phyloP scores from a whole-genome alignment of 2,797 vertebrate genomes.

The Podarcis lilfordi region DNA sequence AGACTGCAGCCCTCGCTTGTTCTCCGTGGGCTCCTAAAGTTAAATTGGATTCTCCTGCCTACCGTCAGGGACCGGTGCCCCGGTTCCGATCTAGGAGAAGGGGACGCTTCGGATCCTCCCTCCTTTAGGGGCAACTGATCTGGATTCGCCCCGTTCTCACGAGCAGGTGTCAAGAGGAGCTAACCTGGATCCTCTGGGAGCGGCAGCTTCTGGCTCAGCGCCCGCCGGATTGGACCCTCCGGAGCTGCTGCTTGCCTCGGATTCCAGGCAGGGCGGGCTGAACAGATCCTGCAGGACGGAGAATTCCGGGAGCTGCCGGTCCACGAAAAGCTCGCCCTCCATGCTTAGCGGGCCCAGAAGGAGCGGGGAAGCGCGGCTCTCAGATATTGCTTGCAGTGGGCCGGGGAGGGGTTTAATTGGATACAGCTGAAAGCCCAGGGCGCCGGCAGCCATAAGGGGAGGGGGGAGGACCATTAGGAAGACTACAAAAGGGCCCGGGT shows the following conservation, averaged over 20 bases:
- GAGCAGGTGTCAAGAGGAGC: not conserved
- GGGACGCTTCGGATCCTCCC: not conserved
- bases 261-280: slow-evolving; percentile 59
- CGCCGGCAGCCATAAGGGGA: not conserved
- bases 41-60: not conserved
- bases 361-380: not conserved
- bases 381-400: not conserved
- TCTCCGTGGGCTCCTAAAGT: not conserved
- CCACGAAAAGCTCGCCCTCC: slow-evolving; percentile 55
- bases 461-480: no score
- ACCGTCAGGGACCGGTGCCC: not conserved
- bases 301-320: slow-evolving; percentile 56
- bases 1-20: not conserved
- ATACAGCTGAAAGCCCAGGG: slow-evolving; percentile 29
- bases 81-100: no score
- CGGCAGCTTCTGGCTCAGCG: not conserved
- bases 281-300: slow-evolving; percentile 61
- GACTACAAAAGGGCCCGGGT: no score
- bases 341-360: not conserved
- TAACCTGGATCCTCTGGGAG: not conserved
- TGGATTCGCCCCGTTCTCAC: not conserved
- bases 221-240: not conserved
- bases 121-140: not conserved
- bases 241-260: not conserved
- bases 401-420: not conserved